Base-by-base conservation (phyloP, 37 sponge, comb jelly and placozoan genomes). In the Cliona cf. orientalis region DNA sequence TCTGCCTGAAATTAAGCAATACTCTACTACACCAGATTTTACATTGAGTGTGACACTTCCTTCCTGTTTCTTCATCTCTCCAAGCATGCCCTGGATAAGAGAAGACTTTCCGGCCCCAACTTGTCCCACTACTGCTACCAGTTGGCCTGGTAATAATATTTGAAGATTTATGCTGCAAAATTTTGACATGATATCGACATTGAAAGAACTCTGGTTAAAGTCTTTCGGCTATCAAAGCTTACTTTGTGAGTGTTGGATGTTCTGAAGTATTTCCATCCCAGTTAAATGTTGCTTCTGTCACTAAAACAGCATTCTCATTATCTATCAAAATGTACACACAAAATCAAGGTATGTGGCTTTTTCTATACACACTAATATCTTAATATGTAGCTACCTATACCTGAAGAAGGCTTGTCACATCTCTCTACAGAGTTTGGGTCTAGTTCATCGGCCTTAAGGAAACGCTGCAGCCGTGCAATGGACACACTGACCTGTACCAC, bases 101-200 rank as follows among this genome's bases (percentile, higher is more conserved):
- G 96, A 95, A 28, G 95, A 95, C 89, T 99, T 99, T 14, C 99
- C 99, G 65, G 95, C 91, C 39, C 99, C 99, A n/a, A 99, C 97
- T 17, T 92, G 97, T 33, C 99, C 99, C 37, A 99, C 95, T 26
- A 99, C 85, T 32, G 95, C 97, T 37, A 99, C 93, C 60, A 99
- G 88, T 61, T 91, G 78, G 60, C 96, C 92, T 17, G 87, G 84
- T 17, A 86, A n/a, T 23, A 89, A 89, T 21, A 98, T 53, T n/a
- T 85, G 67, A 23, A 98, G 46, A 74, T 98, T 86, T 33, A 98
- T 72, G 34, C 97, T 98, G 67, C n/a, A n/a, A n/a, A n/a, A n/a
- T n/a, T n/a, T n/a, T n/a, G n/a, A n/a, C n/a, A n/a, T n/a, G n/a
- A n/a, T n/a, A 53, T 4, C 29, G 36, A 19, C 55, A 19, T 19